Conservation (phyloP, 2,113 vertebrate genomes). For the Odontesthes bonariensis region DNA sequence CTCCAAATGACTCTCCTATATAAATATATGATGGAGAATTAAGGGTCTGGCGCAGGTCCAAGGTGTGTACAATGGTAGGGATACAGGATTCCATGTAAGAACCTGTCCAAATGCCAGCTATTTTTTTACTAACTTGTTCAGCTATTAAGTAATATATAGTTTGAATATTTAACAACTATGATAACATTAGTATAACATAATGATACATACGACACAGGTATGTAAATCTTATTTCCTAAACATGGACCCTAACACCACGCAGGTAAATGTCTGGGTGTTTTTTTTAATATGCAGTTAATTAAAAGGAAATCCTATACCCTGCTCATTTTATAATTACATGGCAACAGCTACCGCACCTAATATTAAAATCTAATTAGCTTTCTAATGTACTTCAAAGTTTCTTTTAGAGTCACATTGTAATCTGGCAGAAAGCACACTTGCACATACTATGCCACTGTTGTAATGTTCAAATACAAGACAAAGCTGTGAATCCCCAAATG, state of each 20-base stretch:
- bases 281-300: neutral
- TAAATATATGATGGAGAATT: conserved; percentile 71
- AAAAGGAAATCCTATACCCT: neutral
- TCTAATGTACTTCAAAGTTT: neutral
- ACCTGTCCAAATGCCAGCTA: neutral
- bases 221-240: neutral
- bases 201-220: neutral
- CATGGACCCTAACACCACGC: no score
- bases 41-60: conserved; percentile 47
- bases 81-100: conserved; percentile 19
- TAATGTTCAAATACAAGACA: conserved; percentile 11
- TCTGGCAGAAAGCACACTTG: conserved; percentile 27
- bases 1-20: conserved; percentile 68
- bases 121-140: conserved; percentile 1
- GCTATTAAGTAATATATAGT: neutral
- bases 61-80: conserved; percentile 15
- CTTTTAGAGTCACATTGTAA: neutral
- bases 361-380: conserved; percentile 1
- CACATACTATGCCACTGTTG: conserved; percentile 40
- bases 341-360: neutral
- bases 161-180: neutral
- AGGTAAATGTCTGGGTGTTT: neutral
- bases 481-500: neutral
- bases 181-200: neutral
- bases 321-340: neutral